A percentile compares a stretch with the other conserved stretches of the same genome.
Evolutionary conservation across 2,888 invertebrate genomes (phyloP).

Genomic region (Chloromyia formosa): DNA sequence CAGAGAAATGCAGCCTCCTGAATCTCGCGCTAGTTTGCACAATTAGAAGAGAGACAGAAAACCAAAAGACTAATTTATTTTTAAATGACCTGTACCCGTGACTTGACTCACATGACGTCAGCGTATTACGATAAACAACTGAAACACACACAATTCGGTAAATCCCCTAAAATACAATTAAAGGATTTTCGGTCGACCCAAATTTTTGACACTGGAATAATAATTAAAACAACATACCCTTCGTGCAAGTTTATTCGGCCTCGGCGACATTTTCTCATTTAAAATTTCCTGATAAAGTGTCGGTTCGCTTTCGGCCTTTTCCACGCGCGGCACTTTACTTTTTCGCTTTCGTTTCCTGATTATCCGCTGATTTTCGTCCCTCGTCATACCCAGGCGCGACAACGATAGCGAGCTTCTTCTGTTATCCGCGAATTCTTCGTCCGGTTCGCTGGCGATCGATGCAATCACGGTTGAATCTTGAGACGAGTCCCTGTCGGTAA

Average conservation of each 20-base stretch:
- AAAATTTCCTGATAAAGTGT: background rate
- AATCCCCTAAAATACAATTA: too few relatives aligned
- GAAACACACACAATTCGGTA: too few relatives aligned
- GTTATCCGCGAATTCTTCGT: too few relatives aligned
- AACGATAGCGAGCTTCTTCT: background rate
- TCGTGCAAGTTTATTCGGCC: background rate
- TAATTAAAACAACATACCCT: background rate
- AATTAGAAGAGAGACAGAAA: too few relatives aligned
- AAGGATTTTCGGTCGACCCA: too few relatives aligned
- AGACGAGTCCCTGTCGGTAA: background rate
- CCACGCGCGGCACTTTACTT: slow-evolving; percentile 47
- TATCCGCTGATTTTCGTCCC: background rate
- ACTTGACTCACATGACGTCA: too few relatives aligned
- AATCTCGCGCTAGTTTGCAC: too few relatives aligned
- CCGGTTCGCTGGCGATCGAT: background rate
- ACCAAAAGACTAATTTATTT: too few relatives aligned
- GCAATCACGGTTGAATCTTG: background rate
- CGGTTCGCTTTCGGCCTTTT: slow-evolving; percentile 48
- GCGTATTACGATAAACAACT: too few relatives aligned
- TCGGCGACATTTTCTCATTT: background rate
- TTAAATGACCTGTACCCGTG: too few relatives aligned
- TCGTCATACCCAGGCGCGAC: background rate
- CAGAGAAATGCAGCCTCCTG: too few relatives aligned
- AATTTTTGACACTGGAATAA: too few relatives aligned
- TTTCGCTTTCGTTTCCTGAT: slow-evolving; percentile 47